Evolutionary conservation across 2,113 vertebrate species (phyloP), one percentile per base, ranked within the genome.

Genomic region (Colossoma macropomum): DNA sequence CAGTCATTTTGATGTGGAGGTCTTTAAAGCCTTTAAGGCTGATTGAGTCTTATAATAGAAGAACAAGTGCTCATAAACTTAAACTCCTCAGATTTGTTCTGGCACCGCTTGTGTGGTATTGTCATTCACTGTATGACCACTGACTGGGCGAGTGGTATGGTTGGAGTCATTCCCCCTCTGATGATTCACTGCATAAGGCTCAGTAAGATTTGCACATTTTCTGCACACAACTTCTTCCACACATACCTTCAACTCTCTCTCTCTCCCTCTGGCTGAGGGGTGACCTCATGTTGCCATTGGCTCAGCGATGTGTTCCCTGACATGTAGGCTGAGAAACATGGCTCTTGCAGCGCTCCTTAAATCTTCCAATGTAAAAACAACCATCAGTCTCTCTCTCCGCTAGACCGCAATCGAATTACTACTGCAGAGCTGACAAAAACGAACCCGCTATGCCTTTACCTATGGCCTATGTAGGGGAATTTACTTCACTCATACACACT

Each of bases 171-270:
- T 92, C 89, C 89, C 89, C 88, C 87, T 87, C 87, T 86, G 88
- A 90, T 92, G 92, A 92, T 91, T 93, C 92, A 87, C 88, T 76
- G 86, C 88, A 86, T 90, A 90, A 84, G 88, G 90, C 86, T 87
- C 87, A 87, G 86, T 89, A 89, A 83, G 66, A 89, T 90, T 84
- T 81, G 89, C 90, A 90, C 75, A 78, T 66, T 77, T 78, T 86
- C 75, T 79, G 86, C 62, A 10, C 79, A 84, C 85, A 75, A 81
- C 89, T 90, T 83, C 88, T 76, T 89, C 86, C 89, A 78, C 86
- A 71, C 75, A 90, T 75, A 85, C 54, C 82, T 17, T 15, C 66
- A 38, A 0, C 69, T 62, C 5, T 45, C 10, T 25, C 12, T 45
- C 4, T 80, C 65, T 23, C 1, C 45, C 75, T 38, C 41, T 38